Base-by-base conservation (phyloP, 2,113 vertebrate species). In the Callorhinus ursinus region DNA sequence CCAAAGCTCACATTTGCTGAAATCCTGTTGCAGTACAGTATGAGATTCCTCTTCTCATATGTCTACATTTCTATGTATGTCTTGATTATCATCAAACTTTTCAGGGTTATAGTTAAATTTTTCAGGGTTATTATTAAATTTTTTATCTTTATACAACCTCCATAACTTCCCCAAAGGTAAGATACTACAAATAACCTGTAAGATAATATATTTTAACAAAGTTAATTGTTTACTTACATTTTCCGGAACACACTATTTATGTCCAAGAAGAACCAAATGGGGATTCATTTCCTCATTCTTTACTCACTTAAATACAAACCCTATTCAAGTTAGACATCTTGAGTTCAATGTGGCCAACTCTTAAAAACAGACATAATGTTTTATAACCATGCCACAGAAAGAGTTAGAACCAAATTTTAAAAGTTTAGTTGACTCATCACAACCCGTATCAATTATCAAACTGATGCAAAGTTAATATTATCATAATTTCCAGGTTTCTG, bases 281-380 rank as follows among this genome's bases (percentile, higher is more conserved):
- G 16, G 14, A 92, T 74, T 46, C 1, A 31, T 53, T 69, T 49
- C 42, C 46, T 88, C 39, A 36, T 80, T 81, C 39, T 55, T 72
- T 21, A 76, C 12, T 87, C 22, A 86, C 89, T 97, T 86, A 85
- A 88, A 89, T 93, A 85, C 16, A 9, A 96, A 77, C 13, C 31
- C n/a, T 59, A 33, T 80, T 88, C 57, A 55, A 80, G 26, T 76
- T 88, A 76, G 87, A 88, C 51, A 80, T 84, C 26, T 28, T 96
- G 59, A 63, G 33, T 92, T 93, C 22, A 93, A 69, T 67, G 83
- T 71, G 21, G 5, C 36, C 71, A 93, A 83, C 28, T 93, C 33
- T 72, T 93, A 86, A 93, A 89, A 65, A 57, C 63, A 85, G 95
- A 94, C 28, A 39, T 22, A 63, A 22, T 96, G 10, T 88, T 93